Conservation (phyloP, 2,797 vertebrate genomes). For the Sebastes wilsoni region DNA sequence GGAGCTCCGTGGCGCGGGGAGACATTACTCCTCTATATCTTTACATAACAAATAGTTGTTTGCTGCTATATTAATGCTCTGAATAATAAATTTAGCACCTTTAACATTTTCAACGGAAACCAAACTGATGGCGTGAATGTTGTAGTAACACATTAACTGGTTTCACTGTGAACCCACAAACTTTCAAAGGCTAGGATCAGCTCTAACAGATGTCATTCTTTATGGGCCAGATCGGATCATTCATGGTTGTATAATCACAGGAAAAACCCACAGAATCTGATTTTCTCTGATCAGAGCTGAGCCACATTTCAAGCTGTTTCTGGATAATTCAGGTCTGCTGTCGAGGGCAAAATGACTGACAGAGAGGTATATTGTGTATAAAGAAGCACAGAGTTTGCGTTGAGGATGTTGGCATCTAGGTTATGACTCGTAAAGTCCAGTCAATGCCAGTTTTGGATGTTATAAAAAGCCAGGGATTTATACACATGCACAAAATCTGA, state of each 20-base stretch:
- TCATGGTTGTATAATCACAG: conserved; percentile 30
- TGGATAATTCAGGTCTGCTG: conserved; percentile 26
- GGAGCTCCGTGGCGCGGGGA: not conserved
- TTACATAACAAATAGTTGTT: not conserved
- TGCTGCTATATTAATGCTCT: not conserved
- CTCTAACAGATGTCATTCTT: conserved; percentile 30
- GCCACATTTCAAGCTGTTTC: conserved; percentile 18
- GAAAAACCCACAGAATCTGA: conserved; percentile 22
- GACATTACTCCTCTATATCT: not conserved
- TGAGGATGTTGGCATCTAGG: conserved; percentile 9
- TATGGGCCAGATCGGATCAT: conserved; percentile 23
- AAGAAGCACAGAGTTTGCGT: not conserved
- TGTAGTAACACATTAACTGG: conserved; percentile 11
- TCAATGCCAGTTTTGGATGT: not conserved
- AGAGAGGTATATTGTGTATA: not conserved
- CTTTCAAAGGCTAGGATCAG: conserved; percentile 15
- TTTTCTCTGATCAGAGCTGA: conserved; percentile 38
- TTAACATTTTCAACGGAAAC: not conserved
- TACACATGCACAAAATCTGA: not conserved
- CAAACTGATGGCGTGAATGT: not conserved
- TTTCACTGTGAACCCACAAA: conserved; percentile 12
- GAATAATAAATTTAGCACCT: not conserved
- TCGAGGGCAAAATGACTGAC: not conserved
- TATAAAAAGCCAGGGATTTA: not conserved
- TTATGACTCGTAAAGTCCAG: conserved; percentile 3